Evolutionary conservation across 2,113 vertebrate species (phyloP).

Genomic region (Phylloscopus trochiloides): DNA sequence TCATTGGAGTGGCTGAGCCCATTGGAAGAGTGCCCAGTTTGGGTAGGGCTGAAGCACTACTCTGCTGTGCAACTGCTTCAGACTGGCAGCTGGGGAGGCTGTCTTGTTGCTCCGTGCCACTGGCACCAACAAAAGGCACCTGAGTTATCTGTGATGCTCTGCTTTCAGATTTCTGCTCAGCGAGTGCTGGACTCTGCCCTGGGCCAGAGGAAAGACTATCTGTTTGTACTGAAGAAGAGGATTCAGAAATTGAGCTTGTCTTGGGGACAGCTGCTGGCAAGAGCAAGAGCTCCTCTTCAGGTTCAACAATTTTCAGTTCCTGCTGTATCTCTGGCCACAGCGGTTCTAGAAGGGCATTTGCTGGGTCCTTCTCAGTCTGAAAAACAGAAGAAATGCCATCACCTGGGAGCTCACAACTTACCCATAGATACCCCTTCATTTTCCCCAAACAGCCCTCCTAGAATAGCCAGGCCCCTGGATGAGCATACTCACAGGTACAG

Average conservation of each 20-base stretch:
- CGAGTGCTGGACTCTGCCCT: neutral
- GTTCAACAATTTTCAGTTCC: slow-evolving; percentile 87
- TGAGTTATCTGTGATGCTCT: neutral
- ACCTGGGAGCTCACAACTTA: neutral
- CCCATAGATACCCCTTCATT: neutral
- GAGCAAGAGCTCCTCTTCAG: slow-evolving; percentile 78
- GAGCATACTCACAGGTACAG: neutral
- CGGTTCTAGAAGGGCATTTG: slow-evolving; percentile 44
- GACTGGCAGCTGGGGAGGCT: neutral
- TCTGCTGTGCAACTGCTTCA: neutral
- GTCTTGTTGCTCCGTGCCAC: neutral
- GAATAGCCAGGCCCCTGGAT: neutral
- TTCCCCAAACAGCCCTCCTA: neutral
- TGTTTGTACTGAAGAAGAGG: neutral
- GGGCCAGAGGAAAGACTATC: neutral
- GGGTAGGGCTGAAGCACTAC: neutral
- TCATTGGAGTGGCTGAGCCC: neutral
- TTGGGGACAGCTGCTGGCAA: neutral
- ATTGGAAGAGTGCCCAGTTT: neutral
- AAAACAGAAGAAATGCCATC: slow-evolving; percentile 49
- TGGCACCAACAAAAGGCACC: neutral
- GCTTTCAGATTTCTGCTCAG: slow-evolving; percentile 6
- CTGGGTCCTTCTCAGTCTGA: slow-evolving; percentile 72
- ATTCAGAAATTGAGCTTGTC: neutral
- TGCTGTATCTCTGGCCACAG: slow-evolving; percentile 82